Evolutionary conservation across 1,140 invertebrate species (phyloP).

Genomic region (Panagrolaimus sp.): DNA sequence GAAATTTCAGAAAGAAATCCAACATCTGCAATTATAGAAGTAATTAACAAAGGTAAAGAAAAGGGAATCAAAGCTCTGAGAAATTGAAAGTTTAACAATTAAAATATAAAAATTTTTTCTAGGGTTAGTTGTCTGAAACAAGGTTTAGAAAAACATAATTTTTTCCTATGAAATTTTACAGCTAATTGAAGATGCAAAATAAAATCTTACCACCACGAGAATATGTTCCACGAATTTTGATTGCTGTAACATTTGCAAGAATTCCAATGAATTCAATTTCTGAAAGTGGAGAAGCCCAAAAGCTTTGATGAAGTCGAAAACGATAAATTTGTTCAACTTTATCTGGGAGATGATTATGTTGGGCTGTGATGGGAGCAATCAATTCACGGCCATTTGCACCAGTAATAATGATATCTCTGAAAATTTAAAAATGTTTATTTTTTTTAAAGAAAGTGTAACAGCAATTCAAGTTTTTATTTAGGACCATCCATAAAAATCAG

Average conservation of each 20-base stretch:
- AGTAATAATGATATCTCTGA: conserved; percentile 80
- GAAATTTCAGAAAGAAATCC: not conserved
- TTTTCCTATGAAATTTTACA: too few relatives aligned
- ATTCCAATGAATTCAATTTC: conserved; percentile 82
- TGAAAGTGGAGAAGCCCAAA: conserved; percentile 80
- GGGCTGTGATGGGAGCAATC: conserved; percentile 81
- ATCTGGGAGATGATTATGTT: conserved; percentile 75
- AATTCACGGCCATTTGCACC: conserved; percentile 71
- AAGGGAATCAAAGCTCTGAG: too few relatives aligned
- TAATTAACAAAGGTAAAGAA: conserved; percentile 65
- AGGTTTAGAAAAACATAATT: too few relatives aligned
- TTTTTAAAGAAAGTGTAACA: too few relatives aligned
- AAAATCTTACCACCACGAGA: conserved; percentile 64
- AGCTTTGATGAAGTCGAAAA: conserved; percentile 80
- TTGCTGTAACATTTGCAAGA: conserved; percentile 81
- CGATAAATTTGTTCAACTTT: conserved; percentile 66
- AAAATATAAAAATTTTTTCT: too few relatives aligned
- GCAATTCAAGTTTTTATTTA: too few relatives aligned
- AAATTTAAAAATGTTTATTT: conserved; percentile 59
- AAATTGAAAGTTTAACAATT: too few relatives aligned
- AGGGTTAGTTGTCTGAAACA: too few relatives aligned
- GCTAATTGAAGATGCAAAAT: conserved; percentile 40
- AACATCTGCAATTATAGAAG: too few relatives aligned
- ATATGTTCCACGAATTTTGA: conserved; percentile 88
- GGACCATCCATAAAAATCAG: too few relatives aligned